Evolutionary conservation across 1,140 invertebrate genomes (phyloP), one percentile per base, ranked within the genome.

Genomic region (Neelides sp.): DNA sequence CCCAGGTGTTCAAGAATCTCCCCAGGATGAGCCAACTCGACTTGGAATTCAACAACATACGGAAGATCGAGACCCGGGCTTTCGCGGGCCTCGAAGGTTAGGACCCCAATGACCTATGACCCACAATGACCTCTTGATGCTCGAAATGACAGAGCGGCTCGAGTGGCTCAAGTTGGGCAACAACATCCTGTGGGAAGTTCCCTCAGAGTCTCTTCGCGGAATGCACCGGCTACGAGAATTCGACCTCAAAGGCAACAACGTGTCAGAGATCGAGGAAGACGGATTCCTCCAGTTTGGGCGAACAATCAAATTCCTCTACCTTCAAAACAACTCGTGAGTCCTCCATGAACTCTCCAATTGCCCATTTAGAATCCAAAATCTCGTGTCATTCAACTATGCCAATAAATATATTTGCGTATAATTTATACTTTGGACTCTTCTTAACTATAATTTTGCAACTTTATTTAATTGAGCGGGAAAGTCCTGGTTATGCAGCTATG

Each of bases 271-370:
- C 26, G 72, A 76, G 5, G 85, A 90, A 54, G 85, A 91, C 61
- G 82, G 85, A 2, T 92, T 93, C 65, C 76, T 79, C n/a, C 80
- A 83, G 19, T 92, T 82, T 61, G 87, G 87, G n/a, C 83, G 86
- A 65, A 86, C 85, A 1, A 83, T 93, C 37, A 89, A 87, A 3
- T 91, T 89, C 67, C 75, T 93, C 4, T 87, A 89, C 64, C 68
- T 93, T 27, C 86, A 91, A 62, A 89, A 90, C 67, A 92, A 93
- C 68, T 79, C 83, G 87, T 91, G 73, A 80, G 70, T 69, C 8
- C 22, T 42, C 10, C n/a, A n/a, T n/a, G n/a, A n/a, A n/a, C n/a
- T n/a, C n/a, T n/a, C n/a, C n/a, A n/a, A n/a, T n/a, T n/a, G n/a
- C n/a, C n/a, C n/a, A n/a, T n/a, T n/a, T n/a, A n/a, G n/a, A n/a